Conservation (phyloP, 2,797 vertebrate species). For the Myotis pilosus region DNA sequence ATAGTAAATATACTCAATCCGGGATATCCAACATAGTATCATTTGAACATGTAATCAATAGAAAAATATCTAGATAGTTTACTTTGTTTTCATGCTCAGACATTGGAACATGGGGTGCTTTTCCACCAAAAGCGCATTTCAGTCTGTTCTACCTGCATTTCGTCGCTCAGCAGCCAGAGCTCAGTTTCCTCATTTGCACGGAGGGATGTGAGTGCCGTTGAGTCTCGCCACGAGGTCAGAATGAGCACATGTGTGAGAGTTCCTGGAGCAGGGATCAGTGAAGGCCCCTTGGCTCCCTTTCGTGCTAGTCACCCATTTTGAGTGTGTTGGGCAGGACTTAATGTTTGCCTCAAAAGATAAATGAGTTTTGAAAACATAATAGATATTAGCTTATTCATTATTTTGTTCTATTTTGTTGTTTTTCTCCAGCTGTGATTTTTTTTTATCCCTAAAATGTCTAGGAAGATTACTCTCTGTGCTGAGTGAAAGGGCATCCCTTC, state of each 20-base stretch:
- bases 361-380: background rate
- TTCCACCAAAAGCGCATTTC: background rate
- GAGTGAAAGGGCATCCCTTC: background rate
- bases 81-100: background rate
- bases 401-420: background rate
- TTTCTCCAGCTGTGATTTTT: background rate
- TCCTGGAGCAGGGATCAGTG: background rate
- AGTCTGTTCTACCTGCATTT: background rate
- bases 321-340: background rate
- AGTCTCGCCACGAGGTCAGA: background rate
- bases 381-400: background rate
- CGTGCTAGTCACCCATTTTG: background rate
- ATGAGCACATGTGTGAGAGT: background rate
- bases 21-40: background rate
- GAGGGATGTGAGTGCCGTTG: background rate
- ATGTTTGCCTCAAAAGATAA: conserved; percentile 32
- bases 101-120: background rate
- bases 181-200: background rate
- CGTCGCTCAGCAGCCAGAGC: background rate
- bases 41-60: background rate
- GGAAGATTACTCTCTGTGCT: background rate
- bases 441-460: background rate
- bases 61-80: conserved; percentile 1
- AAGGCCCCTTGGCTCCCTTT: background rate
- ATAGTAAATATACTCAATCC: background rate